Percentiles rank a stretch among this genome's conserved stretches.
These are phyloP conservation scores for Myathropa florea DNA, from an alignment of 2,888 invertebrate genomes.

Conservation along the genomic window DNA sequence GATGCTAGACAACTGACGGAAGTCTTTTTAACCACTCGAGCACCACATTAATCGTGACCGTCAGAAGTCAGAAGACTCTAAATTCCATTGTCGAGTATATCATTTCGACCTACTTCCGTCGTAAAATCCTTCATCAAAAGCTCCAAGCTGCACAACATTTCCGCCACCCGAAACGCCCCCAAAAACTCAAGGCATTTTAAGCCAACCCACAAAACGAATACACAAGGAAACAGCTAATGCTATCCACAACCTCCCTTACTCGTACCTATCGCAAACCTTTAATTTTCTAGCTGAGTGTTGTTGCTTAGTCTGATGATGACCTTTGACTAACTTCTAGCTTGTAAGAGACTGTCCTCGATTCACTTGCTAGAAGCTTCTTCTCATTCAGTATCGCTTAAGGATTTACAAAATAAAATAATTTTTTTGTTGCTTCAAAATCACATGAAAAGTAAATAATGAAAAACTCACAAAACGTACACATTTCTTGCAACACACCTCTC, in stretches of 20 bases:
- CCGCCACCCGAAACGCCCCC: too few species aligned
- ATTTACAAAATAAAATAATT: neutral
- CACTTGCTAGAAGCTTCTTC: neutral
- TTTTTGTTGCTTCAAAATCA: neutral
- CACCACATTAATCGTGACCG: too few species aligned
- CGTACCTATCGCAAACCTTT: neutral
- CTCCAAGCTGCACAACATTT: neutral
- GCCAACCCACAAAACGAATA: neutral
- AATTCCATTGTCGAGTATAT: too few species aligned
- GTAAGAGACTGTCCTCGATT: neutral
- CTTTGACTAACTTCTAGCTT: neutral
- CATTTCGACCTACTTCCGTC: too few species aligned
- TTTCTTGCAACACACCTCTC: conserved; percentile 19
- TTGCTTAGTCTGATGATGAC: neutral
- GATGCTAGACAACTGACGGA: too few species aligned
- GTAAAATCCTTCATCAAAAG: too few species aligned
- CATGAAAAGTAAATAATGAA: neutral
- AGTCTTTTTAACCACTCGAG: too few species aligned
- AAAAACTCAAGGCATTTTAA: neutral
- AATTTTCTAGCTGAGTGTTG: neutral
- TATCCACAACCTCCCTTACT: neutral
- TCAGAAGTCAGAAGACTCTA: too few species aligned
- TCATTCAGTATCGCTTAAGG: neutral
- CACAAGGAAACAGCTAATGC: neutral
- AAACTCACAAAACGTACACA: neutral